Evolutionary conservation across 53 echinoderm and acorn worm genomes (phyloP).

Genomic region (Stichopus horrens): DNA sequence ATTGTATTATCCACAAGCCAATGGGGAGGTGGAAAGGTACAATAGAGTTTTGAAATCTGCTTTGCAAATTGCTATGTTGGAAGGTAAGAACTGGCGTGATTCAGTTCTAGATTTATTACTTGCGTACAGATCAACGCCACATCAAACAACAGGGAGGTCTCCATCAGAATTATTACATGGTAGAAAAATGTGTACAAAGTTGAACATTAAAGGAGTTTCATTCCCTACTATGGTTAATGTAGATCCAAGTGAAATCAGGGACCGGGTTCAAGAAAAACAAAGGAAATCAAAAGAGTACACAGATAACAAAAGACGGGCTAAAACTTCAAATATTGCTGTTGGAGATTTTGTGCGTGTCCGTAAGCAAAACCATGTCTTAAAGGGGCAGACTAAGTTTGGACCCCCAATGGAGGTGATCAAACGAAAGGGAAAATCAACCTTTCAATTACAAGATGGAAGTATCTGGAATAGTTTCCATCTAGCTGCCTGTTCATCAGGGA

Average conservation of each 20-base stretch:
- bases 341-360: constrained; percentile 52
- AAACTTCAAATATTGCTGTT: constrained; percentile 17
- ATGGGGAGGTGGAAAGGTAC: constrained; percentile 52
- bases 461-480: too few relatives aligned
- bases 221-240: neutral
- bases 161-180: constrained; percentile 45
- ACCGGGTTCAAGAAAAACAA: constrained; percentile 37
- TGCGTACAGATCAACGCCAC: constrained; percentile 13
- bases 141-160: constrained; percentile 38
- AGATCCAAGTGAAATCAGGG: constrained; percentile 28
- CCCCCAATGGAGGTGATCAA: constrained; percentile 26
- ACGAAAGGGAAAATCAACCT: constrained; percentile 18
- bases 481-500: too few relatives aligned
- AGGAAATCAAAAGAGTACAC: constrained; percentile 46
- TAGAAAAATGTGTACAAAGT: constrained; percentile 44
- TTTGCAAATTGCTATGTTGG: constrained; percentile 40
- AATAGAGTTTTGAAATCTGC: constrained; percentile 53
- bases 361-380: constrained; percentile 25
- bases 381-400: constrained; percentile 23
- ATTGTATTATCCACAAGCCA: constrained; percentile 59
- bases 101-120: constrained; percentile 10
- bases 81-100: constrained; percentile 30
- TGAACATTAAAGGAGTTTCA: constrained; percentile 19
- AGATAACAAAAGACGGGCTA: constrained; percentile 39
- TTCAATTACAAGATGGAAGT: constrained; percentile 24